Evolutionary conservation across 1,140 invertebrate species (phyloP).

Genomic region (Bombus difficillimus): DNA sequence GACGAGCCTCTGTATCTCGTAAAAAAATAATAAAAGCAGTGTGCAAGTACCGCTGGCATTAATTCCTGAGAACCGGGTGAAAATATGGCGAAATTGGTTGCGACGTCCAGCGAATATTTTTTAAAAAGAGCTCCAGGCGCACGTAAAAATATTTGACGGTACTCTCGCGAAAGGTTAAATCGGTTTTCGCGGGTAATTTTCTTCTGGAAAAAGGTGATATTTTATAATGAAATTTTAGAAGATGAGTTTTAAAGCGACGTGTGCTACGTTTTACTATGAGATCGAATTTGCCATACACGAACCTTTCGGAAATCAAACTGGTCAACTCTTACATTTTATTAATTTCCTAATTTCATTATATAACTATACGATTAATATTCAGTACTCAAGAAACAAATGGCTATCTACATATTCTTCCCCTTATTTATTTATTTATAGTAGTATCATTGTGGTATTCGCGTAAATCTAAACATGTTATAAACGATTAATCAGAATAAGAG

Average conservation of each 20-base stretch:
- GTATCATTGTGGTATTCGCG: no score
- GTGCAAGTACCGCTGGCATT: neutral
- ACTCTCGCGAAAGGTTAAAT: neutral
- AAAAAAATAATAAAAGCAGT: slow-evolving; percentile 41
- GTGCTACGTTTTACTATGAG: neutral
- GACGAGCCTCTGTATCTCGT: neutral
- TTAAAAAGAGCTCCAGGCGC: neutral
- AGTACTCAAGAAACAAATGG: neutral
- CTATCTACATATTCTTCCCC: no score
- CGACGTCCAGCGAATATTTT: neutral
- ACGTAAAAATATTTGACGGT: neutral
- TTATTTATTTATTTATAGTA: neutral
- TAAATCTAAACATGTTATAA: no score
- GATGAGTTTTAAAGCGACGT: neutral
- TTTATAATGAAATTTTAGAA: neutral
- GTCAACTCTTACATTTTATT: neutral
- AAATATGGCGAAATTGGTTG: slow-evolving; percentile 13
- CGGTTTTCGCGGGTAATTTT: neutral
- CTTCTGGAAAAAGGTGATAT: neutral
- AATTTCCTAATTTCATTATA: neutral
- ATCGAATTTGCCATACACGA: neutral
- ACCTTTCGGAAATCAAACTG: neutral
- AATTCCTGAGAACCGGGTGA: neutral
- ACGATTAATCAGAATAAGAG: no score
- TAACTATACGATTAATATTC: neutral